These are phyloP conservation scores for Tyrannus savana DNA, from an alignment of 2,113 vertebrate species.

Conservation along the genomic window DNA sequence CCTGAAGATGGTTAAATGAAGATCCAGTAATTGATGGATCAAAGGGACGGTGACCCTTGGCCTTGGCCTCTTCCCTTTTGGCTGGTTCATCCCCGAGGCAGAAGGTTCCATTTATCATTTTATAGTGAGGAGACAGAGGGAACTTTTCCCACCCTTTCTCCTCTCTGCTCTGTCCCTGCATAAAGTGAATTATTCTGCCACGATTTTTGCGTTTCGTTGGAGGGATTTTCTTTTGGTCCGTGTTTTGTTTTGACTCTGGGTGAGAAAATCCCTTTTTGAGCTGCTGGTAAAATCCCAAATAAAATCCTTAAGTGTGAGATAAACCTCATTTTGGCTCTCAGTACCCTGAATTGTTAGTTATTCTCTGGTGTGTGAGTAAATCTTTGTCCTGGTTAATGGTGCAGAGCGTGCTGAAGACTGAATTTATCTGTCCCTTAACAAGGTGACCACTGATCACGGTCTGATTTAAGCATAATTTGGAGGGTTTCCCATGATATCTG, in stretches of 20 bases:
- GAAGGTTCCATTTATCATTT: slow-evolving; percentile 61
- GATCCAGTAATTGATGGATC: slow-evolving; percentile 65
- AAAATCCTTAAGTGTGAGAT: not conserved
- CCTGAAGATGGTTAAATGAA: slow-evolving; percentile 54
- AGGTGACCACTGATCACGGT: not conserved
- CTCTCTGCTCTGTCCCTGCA: not conserved
- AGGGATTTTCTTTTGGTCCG: not conserved
- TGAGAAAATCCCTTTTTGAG: not conserved
- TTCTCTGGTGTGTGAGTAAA: not conserved
- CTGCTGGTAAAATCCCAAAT: not conserved
- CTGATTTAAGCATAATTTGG: not conserved
- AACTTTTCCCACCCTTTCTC: not conserved
- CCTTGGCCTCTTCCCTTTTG: slow-evolving; percentile 30
- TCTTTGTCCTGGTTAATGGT: not conserved
- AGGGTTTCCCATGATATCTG: not conserved
- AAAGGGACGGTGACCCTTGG: slow-evolving; percentile 50
- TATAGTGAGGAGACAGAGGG: not conserved
- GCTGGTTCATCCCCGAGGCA: slow-evolving; percentile 26
- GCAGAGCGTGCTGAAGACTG: not conserved
- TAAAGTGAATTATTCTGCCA: slow-evolving; percentile 4
- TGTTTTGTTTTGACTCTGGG: not conserved
- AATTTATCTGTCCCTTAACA: not conserved
- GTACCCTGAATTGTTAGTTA: not conserved
- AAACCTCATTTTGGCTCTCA: not conserved
- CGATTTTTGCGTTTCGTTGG: not conserved